Conservation (phyloP, 1,140 invertebrate species). For the Aplysia californica region DNA sequence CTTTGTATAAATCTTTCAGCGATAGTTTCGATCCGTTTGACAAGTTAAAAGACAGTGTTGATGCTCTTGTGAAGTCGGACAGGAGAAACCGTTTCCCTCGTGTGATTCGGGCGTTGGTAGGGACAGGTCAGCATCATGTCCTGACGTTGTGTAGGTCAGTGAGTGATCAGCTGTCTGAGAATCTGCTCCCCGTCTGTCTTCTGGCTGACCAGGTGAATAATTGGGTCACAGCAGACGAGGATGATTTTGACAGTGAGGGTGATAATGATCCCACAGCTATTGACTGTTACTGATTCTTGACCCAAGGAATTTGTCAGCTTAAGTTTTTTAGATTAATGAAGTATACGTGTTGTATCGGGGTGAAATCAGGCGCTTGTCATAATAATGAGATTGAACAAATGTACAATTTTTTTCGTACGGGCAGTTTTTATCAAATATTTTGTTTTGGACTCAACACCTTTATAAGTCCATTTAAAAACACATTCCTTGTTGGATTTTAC, state of each 20-base stretch:
- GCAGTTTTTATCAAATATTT: too few species aligned
- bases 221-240: not conserved
- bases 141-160: not conserved
- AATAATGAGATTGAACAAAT: not conserved
- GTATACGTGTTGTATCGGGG: not conserved
- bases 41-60: too few species aligned
- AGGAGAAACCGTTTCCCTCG: not conserved
- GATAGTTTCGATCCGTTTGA: too few species aligned
- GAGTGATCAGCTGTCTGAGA: too few species aligned
- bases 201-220: too few species aligned
- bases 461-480: too few species aligned
- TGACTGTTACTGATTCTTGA: slow-evolving; percentile 2
- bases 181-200: too few species aligned
- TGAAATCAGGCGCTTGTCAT: too few species aligned
- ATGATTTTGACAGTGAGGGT: slow-evolving; percentile 12
- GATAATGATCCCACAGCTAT: slow-evolving; percentile 17
- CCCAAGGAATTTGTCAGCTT: not conserved
- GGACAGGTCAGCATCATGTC: not conserved
- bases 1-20: too few species aligned
- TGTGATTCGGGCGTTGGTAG: not conserved
- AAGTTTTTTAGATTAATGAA: not conserved
- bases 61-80: not conserved
- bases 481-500: too few species aligned
- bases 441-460: too few species aligned
- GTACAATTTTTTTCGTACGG: not conserved